Conservation (phyloP, 2,888 invertebrate species). For the Chrysolina americana region DNA sequence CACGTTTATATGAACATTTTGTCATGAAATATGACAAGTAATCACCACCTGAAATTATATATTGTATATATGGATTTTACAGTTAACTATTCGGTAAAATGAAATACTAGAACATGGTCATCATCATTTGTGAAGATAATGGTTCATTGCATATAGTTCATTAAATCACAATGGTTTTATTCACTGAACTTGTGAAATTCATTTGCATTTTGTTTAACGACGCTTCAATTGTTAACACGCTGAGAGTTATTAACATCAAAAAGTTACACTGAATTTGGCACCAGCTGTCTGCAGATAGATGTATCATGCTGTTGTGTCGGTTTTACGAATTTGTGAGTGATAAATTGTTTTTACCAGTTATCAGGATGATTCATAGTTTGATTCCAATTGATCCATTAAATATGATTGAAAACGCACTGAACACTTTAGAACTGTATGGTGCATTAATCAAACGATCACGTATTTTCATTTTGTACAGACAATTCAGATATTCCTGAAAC, state of each 20-base stretch:
- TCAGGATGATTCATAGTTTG: constrained; percentile 31
- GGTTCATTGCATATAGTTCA: too few species aligned
- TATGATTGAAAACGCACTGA: background rate
- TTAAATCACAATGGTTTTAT: too few species aligned
- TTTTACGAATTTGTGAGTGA: constrained; percentile 31
- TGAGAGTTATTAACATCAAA: background rate
- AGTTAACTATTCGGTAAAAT: too few species aligned
- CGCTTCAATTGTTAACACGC: background rate
- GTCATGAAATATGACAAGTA: too few species aligned
- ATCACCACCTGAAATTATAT: too few species aligned
- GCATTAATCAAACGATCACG: background rate
- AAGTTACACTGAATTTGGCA: background rate
- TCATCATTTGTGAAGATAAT: too few species aligned
- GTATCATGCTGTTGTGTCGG: constrained; percentile 27
- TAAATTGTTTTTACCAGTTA: constrained; percentile 37
- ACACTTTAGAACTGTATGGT: background rate
- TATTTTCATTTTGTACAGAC: background rate
- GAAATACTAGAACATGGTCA: too few species aligned
- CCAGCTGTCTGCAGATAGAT: constrained; percentile 37
- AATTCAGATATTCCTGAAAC: background rate
- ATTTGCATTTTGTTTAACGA: background rate
- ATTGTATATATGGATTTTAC: too few species aligned
- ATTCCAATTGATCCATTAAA: constrained; percentile 12
- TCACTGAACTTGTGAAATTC: too few species aligned
- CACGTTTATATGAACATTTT: too few species aligned